These are phyloP conservation scores for Emmelina monodactyla DNA, from an alignment of 2,888 invertebrate genomes.

Conservation along the genomic window DNA sequence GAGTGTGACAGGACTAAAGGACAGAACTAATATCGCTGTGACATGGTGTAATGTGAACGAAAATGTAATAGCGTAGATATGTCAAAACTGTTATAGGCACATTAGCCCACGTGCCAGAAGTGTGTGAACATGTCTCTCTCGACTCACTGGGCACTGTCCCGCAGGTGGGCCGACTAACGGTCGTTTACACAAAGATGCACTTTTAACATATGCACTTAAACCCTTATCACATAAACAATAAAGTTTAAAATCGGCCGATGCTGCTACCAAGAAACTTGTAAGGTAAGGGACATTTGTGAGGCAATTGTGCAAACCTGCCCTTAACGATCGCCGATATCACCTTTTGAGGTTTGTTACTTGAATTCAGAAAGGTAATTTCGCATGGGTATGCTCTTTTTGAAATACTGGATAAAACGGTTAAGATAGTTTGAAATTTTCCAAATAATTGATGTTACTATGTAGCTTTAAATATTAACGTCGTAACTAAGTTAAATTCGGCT, in stretches of 20 bases:
- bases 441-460: no score
- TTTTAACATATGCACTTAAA: background rate
- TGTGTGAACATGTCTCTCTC: slow-evolving; percentile 40
- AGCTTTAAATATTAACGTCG: no score
- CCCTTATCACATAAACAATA: background rate
- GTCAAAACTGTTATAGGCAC: slow-evolving; percentile 22
- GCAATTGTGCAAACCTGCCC: slow-evolving; percentile 20
- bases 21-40: no score
- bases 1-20: no score
- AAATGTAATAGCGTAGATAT: no score
- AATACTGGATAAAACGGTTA: no score
- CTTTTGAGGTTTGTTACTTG: background rate
- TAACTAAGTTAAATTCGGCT: background rate
- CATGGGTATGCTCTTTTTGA: no score
- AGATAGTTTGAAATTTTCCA: no score
- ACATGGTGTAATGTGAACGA: no score
- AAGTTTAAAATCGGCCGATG: background rate
- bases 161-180: slow-evolving; percentile 62
- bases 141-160: slow-evolving; percentile 48
- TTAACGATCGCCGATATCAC: slow-evolving; percentile 5
- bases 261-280: slow-evolving; percentile 11
- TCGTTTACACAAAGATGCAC: slow-evolving; percentile 18
- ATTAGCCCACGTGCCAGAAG: slow-evolving; percentile 28
- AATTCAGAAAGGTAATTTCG: background rate
- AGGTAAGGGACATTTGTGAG: slow-evolving; percentile 24